Percentiles rank a stretch among this genome's conserved stretches.
Evolutionary conservation across 2,888 invertebrate genomes (phyloP).

Genomic region (Pyralis farinalis): DNA sequence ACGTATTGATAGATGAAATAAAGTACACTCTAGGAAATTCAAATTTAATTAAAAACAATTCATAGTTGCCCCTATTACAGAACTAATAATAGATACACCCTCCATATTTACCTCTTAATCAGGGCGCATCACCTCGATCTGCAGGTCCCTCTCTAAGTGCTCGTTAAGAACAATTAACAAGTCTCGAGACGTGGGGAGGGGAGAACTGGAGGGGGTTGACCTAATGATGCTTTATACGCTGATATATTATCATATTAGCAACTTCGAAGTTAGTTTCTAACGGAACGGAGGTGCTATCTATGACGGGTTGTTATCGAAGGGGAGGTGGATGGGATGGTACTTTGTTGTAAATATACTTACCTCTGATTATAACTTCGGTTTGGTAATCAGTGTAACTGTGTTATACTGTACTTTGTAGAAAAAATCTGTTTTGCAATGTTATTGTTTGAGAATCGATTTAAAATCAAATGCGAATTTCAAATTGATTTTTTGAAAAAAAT

Average conservation of each 20-base stretch:
- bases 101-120: neutral
- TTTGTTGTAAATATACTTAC: neutral
- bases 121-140: slow-evolving; percentile 8
- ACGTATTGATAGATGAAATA: no score
- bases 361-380: no score
- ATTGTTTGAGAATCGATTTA: no score
- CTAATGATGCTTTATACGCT: slow-evolving; percentile 63
- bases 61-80: no score
- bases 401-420: no score
- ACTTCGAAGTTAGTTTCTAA: slow-evolving; percentile 14
- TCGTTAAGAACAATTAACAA: slow-evolving; percentile 41
- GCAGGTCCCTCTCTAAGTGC: slow-evolving; percentile 13
- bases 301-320: neutral
- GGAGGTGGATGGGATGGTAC: neutral
- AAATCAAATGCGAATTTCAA: no score
- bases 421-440: no score
- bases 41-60: no score
- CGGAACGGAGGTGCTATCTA: slow-evolving; percentile 11
- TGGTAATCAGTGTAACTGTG: no score
- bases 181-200: slow-evolving; percentile 17
- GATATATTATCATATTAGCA: slow-evolving; percentile 53
- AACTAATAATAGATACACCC: neutral
- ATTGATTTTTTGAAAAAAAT: no score
- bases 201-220: slow-evolving; percentile 22
- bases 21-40: no score